A percentile compares a stretch with the other conserved stretches of the same genome.
Evolutionary conservation across 2,797 vertebrate species (phyloP).

Genomic region (Melopsittacus undulatus): DNA sequence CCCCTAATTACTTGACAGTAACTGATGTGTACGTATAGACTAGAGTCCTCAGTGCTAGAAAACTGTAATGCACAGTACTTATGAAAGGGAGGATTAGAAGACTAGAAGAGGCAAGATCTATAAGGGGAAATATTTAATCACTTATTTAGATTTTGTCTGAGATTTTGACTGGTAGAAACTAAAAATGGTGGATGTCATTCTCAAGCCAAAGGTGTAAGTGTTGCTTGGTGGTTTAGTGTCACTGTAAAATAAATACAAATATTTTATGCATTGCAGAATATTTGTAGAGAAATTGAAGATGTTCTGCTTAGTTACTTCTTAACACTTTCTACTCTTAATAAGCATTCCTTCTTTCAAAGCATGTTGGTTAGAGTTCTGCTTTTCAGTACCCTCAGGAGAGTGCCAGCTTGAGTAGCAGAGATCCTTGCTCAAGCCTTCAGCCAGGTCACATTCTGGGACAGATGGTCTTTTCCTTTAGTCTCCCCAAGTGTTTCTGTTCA

Average conservation of each 20-base stretch:
- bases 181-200: not conserved
- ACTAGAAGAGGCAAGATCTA: not conserved
- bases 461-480: not conserved
- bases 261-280: not conserved
- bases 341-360: not conserved
- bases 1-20: not conserved
- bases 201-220: not conserved
- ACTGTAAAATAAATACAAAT: not conserved
- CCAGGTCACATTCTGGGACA: not conserved
- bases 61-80: not conserved
- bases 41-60: not conserved
- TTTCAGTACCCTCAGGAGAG: not conserved
- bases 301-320: not conserved
- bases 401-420: not conserved
- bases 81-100: not conserved
- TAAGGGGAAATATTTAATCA: not conserved
- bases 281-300: not conserved
- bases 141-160: not conserved
- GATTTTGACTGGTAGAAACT: not conserved
- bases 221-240: not conserved
- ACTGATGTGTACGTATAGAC: not conserved
- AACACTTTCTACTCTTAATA: not conserved
- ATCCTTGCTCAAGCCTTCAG: not conserved
- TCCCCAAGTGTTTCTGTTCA: not conserved
- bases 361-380: not conserved